These are phyloP conservation scores for Parazoanthus darwini DNA, from an alignment of 92 coral and sea anemone genomes.

Conservation along the genomic window DNA sequence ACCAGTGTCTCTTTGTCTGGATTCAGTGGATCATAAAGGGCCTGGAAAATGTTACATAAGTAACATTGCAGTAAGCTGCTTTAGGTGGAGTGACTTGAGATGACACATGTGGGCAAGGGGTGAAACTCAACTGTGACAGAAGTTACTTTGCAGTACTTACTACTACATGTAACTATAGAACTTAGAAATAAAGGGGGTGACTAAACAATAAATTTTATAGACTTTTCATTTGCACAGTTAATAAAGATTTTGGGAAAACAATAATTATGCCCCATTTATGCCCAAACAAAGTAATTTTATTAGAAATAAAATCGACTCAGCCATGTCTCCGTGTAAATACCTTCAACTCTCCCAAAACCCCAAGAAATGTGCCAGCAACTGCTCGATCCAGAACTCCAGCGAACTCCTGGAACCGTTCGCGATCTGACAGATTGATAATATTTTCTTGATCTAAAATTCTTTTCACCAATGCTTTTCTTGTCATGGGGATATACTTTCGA, in stretches of 20 bases:
- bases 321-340: conserved; percentile 26
- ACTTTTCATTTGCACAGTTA: no score
- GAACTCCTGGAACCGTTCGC: conserved; percentile 71
- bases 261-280: no score
- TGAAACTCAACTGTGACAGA: no score
- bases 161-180: no score
- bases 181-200: no score
- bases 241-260: no score
- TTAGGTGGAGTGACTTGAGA: not conserved
- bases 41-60: conserved; percentile 34
- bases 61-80: no score
- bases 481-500: conserved; percentile 83
- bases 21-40: conserved; percentile 84
- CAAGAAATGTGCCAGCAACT: conserved; percentile 69
- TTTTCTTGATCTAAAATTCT: conserved; percentile 74
- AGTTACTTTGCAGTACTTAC: no score
- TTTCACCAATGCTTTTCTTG: conserved; percentile 74
- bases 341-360: conserved; percentile 77
- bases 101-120: not conserved
- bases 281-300: no score
- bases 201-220: no score
- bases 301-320: no score
- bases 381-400: conserved; percentile 69
- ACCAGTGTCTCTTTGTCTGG: conserved; percentile 88
- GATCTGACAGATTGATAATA: conserved; percentile 57